These are phyloP conservation scores for Procavia capensis DNA, from an alignment of 2,113 vertebrate genomes.

Conservation along the genomic window DNA sequence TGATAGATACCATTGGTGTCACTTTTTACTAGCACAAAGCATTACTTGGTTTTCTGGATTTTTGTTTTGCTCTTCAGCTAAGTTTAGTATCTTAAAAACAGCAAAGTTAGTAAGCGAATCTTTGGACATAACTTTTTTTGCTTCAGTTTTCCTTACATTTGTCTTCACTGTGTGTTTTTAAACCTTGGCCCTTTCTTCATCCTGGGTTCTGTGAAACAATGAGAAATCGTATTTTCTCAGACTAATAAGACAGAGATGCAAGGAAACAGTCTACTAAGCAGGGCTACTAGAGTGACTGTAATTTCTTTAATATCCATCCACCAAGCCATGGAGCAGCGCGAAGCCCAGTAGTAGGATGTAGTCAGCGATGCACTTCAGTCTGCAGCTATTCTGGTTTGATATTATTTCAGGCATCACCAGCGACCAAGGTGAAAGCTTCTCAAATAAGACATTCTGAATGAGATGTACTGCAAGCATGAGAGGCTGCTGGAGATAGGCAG, in stretches of 20 bases:
- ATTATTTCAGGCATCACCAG: conserved; percentile 59
- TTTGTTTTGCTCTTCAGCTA: conserved; percentile 10
- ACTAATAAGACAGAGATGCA: conserved; percentile 33
- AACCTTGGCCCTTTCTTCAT: not conserved
- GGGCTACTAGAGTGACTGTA: not conserved
- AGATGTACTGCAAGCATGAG: not conserved
- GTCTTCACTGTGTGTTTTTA: not conserved
- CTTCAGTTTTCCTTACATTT: conserved; percentile 29
- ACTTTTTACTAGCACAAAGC: not conserved
- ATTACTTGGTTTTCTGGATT: not conserved
- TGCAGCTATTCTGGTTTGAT: conserved; percentile 32
- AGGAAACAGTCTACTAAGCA: conserved; percentile 38
- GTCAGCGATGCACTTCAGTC: not conserved
- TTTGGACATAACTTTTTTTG: conserved; percentile 2
- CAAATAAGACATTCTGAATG: conserved; percentile 37
- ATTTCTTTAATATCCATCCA: conserved; percentile 52
- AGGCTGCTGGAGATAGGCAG: not conserved
- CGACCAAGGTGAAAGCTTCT: conserved; percentile 48
- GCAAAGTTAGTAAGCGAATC: not conserved
- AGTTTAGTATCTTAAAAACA: conserved; percentile 2
- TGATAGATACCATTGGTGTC: not conserved
- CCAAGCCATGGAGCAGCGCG: not conserved
- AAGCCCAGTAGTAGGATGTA: not conserved
- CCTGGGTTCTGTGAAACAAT: not conserved
- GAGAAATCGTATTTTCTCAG: conserved; percentile 49